phyloP scores from a whole-genome alignment of 2,888 invertebrate genomes.

The Mythimna albipuncta region DNA sequence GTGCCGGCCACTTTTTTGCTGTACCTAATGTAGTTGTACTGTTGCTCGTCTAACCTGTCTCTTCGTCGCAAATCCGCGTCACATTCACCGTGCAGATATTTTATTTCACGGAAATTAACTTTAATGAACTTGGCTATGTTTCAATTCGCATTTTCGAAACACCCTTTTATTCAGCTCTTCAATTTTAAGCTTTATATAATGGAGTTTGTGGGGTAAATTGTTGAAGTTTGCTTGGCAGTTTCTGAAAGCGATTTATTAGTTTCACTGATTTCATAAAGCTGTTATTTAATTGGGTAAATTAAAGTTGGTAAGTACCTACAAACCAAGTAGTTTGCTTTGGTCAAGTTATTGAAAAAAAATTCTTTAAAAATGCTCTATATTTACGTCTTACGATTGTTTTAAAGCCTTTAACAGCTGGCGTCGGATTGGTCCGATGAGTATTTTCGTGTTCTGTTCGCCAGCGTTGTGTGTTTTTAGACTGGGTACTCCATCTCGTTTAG shows the following conservation, averaged over 20 bases:
- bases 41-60: neutral
- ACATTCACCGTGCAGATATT: slow-evolving; percentile 55
- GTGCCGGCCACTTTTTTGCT: neutral
- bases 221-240: slow-evolving; percentile 31
- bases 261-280: slow-evolving; percentile 35
- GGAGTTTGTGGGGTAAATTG: slow-evolving; percentile 25
- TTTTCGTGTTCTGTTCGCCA: no score
- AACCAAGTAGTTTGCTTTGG: neutral
- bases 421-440: no score
- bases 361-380: neutral
- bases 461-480: no score
- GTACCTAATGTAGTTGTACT: neutral
- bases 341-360: neutral
- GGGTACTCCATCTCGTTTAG: no score
- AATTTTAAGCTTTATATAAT: slow-evolving; percentile 57
- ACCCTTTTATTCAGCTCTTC: slow-evolving; percentile 47
- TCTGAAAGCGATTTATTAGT: slow-evolving; percentile 33
- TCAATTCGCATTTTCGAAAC: slow-evolving; percentile 60
- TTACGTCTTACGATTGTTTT: neutral
- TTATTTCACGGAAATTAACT: slow-evolving; percentile 64
- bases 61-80: slow-evolving; percentile 66
- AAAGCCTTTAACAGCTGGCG: no score
- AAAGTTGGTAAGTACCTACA: neutral
- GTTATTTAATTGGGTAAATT: slow-evolving; percentile 19
- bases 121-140: slow-evolving; percentile 65